Conservation (phyloP, 2,797 vertebrate species). For the Cygnus olor region DNA sequence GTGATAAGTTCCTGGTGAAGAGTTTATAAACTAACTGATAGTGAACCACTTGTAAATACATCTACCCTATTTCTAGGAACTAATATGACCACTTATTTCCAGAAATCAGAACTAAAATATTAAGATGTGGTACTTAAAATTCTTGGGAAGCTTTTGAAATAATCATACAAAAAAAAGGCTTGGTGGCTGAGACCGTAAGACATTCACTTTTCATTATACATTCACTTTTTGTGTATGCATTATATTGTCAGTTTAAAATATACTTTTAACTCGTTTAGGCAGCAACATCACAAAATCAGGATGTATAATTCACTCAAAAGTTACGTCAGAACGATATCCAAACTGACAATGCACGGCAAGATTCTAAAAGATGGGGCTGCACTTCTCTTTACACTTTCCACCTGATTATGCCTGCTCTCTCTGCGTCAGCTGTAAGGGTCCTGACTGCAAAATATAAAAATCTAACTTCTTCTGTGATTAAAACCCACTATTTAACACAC, state of each 20-base stretch:
- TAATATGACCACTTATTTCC: neutral
- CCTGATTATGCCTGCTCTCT: neutral
- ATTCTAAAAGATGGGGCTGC: neutral
- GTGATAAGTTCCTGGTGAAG: neutral
- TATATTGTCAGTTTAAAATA: neutral
- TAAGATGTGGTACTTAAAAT: neutral
- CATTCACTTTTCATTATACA: neutral
- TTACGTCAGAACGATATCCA: neutral
- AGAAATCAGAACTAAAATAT: neutral
- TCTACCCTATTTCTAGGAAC: neutral
- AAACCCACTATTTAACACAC: neutral
- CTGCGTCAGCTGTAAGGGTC: neutral
- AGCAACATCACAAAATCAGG: neutral
- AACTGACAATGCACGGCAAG: neutral
- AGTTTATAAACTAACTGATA: neutral
- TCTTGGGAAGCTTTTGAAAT: neutral
- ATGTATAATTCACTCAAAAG: neutral
- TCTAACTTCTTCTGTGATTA: neutral
- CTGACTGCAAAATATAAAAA: neutral
- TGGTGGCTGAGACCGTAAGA: neutral
- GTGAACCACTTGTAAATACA: neutral
- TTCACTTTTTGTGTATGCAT: neutral
- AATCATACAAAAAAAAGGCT: neutral
- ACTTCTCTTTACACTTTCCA: neutral
- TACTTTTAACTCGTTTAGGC: neutral